These are phyloP conservation scores for Drosophila tropicalis DNA, from an alignment of 1,140 invertebrate genomes.

Conservation along the genomic window DNA sequence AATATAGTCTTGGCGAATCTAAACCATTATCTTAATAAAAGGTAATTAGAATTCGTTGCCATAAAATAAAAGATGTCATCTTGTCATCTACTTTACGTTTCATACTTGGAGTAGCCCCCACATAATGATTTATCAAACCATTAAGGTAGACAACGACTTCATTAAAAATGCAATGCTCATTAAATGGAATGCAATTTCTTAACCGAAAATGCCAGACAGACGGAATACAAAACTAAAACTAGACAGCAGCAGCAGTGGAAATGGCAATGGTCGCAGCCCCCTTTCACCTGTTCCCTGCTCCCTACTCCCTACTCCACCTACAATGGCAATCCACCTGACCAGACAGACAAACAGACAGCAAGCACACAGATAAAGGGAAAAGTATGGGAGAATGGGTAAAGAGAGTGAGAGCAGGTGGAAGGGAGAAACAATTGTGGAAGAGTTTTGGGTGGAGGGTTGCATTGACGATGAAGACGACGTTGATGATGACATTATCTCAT, in stretches of 20 bases:
- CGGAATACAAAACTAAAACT: conserved; percentile 29
- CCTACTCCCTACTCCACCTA: conserved; percentile 18
- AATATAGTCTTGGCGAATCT: too few relatives aligned
- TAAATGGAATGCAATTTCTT: conserved; percentile 63
- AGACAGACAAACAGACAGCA: conserved; percentile 33
- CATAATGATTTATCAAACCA: conserved; percentile 14
- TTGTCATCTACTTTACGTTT: not conserved
- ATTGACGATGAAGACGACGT: conserved; percentile 49
- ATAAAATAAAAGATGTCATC: not conserved
- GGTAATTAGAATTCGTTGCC: not conserved
- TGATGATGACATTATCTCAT: conserved; percentile 80
- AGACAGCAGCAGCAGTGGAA: not conserved
- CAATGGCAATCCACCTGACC: conserved; percentile 34
- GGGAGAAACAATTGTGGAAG: conserved; percentile 28
- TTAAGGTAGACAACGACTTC: conserved; percentile 43
- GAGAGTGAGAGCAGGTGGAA: not conserved
- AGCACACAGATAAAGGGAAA: not conserved
- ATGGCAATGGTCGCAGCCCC: not conserved
- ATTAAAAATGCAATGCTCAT: conserved; percentile 68
- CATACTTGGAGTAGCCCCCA: conserved; percentile 3
- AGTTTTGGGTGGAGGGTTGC: conserved; percentile 39
- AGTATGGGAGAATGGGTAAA: not conserved
- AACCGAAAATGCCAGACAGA: conserved; percentile 58
- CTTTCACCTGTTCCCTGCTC: too few relatives aligned
- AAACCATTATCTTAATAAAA: too few relatives aligned